Evolutionary conservation across 2,113 vertebrate genomes (phyloP).

Genomic region (Opisthocomus hoazin): DNA sequence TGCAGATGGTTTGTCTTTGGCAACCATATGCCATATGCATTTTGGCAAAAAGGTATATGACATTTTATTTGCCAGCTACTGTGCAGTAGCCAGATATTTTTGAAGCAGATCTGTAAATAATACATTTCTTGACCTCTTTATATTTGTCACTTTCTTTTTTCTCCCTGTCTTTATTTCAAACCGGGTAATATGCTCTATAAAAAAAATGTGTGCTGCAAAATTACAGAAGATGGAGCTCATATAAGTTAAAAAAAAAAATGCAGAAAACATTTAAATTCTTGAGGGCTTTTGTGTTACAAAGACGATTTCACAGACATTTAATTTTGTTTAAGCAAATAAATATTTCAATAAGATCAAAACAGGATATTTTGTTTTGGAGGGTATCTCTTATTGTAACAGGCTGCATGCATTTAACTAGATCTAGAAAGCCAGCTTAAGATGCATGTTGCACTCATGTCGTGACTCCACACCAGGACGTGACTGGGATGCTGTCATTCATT

Average conservation of each 20-base stretch:
- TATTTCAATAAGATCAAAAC: background rate
- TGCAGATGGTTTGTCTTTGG: constrained; percentile 36
- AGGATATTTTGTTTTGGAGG: background rate
- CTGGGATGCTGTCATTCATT: background rate
- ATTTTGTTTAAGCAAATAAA: background rate
- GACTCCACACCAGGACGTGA: background rate
- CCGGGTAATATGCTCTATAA: background rate
- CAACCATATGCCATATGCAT: background rate
- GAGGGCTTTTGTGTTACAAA: background rate
- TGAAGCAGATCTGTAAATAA: background rate
- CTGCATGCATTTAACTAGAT: background rate
- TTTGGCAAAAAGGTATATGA: constrained; percentile 21
- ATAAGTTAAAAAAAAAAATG: background rate
- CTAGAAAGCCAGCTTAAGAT: background rate
- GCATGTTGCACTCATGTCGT: background rate
- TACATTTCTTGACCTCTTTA: background rate
- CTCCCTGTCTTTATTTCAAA: background rate
- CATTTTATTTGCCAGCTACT: constrained; percentile 2
- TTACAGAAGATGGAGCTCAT: background rate
- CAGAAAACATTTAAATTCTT: background rate
- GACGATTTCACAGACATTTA: background rate
- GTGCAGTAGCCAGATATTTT: background rate
- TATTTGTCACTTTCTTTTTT: background rate
- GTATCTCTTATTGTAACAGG: background rate
- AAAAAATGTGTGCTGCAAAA: background rate